phyloP scores from a whole-genome alignment of 2,113 vertebrate genomes.

The Sceloporus tristichus region DNA sequence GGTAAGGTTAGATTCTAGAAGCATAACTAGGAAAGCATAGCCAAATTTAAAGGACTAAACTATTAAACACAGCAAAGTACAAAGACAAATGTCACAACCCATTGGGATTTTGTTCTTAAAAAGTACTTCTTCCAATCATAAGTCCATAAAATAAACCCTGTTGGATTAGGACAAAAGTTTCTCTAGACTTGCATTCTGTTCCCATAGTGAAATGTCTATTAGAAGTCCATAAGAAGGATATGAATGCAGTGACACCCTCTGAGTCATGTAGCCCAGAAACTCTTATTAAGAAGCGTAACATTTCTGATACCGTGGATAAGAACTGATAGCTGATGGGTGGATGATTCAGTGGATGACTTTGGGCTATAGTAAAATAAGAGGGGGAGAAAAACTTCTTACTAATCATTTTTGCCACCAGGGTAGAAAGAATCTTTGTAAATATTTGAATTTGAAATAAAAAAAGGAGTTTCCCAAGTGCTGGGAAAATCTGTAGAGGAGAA shows the following conservation, averaged over 20 bases:
- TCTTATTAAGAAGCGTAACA: no score
- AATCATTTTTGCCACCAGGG: not conserved
- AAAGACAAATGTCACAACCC: not conserved
- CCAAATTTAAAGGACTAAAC: not conserved
- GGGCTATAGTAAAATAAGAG: not conserved
- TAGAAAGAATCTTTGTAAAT: no score
- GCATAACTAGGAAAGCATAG: not conserved
- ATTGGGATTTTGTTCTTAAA: not conserved
- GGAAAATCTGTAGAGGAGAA: no score
- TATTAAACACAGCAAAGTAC: not conserved
- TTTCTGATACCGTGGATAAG: no score
- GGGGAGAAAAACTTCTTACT: not conserved
- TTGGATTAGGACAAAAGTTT: not conserved
- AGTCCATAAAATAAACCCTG: not conserved
- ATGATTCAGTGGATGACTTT: not conserved
- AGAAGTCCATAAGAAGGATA: not conserved
- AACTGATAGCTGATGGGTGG: no score
- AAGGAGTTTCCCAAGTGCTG: no score
- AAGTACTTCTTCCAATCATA: not conserved
- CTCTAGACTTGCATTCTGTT: not conserved
- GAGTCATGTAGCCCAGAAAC: not conserved
- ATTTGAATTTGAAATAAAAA: no score
- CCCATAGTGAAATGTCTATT: not conserved
- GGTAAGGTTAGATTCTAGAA: constrained; percentile 14
- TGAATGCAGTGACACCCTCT: not conserved